Base-by-base conservation (phyloP, 2,797 vertebrate species). In the Serranus cabrilla region DNA sequence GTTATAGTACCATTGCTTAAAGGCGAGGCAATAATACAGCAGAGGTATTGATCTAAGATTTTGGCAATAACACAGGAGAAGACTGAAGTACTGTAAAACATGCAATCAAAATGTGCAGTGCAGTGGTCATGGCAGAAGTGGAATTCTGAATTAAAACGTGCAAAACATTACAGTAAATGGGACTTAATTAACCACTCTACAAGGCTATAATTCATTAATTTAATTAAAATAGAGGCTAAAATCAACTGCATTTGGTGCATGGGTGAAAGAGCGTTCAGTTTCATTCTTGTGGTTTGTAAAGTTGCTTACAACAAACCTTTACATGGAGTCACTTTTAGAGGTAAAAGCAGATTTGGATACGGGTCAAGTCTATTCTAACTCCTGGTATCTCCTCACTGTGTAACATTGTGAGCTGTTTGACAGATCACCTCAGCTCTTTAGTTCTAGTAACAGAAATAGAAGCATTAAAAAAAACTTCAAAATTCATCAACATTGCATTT, bases 1-100 rank as follows among this genome's bases (percentile, higher is more conserved):
- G 40, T 69, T 81, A 76, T 51, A 61, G 67, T 78, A 73, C 50
- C 57, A 60, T 40, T 16, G 2, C 57, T 76, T 23, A 75, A 49
- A 57, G 49, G 25, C 4, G 1, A 75, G 63, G 40, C n/a, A 72
- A 52, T 58, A 82, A 80, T 43, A 83, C 20, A 77, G 52, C 34
- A 71, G 21, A 73, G 76, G 75, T 74, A 76, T 57, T 56, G 34
- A 31, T 67, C 14, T 39, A 8, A 50, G 21, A 47, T 70, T 56
- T 72, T 3, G 80, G 47, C 18, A 73, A 18, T n/a, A 37, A 70
- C 65, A 80, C 49, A 64, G 60, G 54, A 63, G 16, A 65, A 59
- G 31, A 73, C 23, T 34, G n/a, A 39, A 73, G 31, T 11, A 45
- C 39, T 68, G 31, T 37, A 47, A 58, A 55, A 57, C 60, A 50